phyloP scores from a whole-genome alignment of 1,140 invertebrate species.

The Trachymyrmex septentrionalis region DNA sequence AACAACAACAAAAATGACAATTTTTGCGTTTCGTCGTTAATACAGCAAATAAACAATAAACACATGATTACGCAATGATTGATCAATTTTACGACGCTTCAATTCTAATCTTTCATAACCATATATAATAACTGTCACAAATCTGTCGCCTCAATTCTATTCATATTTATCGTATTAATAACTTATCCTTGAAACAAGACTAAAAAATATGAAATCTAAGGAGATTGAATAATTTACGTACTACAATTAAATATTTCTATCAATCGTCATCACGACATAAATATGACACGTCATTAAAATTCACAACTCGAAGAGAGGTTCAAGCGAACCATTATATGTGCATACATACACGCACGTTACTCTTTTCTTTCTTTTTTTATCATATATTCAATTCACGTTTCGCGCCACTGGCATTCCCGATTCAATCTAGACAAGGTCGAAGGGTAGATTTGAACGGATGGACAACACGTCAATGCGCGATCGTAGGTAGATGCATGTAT shows the following conservation, averaged over 20 bases:
- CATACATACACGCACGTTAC: background rate
- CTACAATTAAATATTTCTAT: background rate
- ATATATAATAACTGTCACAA: background rate
- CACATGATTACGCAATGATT: background rate
- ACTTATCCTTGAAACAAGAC: background rate
- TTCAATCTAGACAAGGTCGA: conserved; percentile 71
- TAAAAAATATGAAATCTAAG: background rate
- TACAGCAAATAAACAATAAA: background rate
- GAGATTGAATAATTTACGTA: background rate
- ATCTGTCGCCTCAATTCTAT: background rate
- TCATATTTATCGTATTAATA: no score
- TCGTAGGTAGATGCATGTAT: conserved; percentile 56
- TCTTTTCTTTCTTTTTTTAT: conserved; percentile 51
- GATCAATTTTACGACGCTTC: background rate
- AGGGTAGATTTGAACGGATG: conserved; percentile 61
- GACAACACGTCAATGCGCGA: conserved; percentile 52
- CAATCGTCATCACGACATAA: conserved; percentile 9
- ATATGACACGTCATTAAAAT: conserved; percentile 20
- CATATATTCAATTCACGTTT: conserved; percentile 72
- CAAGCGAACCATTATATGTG: background rate
- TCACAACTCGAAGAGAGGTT: conserved; percentile 14
- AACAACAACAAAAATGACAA: no score
- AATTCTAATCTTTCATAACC: background rate
- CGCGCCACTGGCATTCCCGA: conserved; percentile 59
- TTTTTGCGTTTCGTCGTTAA: no score